Evolutionary conservation across 2,113 vertebrate species (phyloP).

Genomic region (Oryzias woworae): DNA sequence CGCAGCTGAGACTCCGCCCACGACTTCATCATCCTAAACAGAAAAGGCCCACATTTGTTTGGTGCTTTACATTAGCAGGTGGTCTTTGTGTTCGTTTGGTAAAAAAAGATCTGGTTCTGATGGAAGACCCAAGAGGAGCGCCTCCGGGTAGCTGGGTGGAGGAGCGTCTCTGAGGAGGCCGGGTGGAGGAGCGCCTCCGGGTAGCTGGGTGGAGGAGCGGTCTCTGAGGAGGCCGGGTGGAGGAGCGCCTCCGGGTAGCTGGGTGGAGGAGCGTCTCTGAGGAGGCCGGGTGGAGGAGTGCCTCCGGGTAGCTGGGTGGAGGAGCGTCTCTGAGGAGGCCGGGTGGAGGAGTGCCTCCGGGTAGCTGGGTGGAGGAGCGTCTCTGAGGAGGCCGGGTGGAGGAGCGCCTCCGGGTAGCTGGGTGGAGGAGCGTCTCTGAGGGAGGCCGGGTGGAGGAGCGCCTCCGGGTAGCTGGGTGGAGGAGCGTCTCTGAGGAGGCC

Average conservation of each 20-base stretch:
- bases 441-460: conserved; percentile 12
- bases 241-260: conserved; percentile 42
- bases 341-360: neutral
- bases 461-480: conserved; percentile 43
- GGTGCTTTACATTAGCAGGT: no score
- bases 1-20: no score
- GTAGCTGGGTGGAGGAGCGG: neutral
- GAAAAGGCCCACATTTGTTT: no score
- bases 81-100: neutral
- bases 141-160: conserved; percentile 42
- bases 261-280: conserved; percentile 24
- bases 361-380: conserved; percentile 28
- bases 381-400: conserved; percentile 39
- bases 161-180: conserved; percentile 6
- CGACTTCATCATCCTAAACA: no score
- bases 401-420: conserved; percentile 7
- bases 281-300: neutral
- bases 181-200: conserved; percentile 24
- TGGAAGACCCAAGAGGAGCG: conserved; percentile 16
- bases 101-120: neutral
- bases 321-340: no score
- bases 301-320: neutral
- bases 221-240: conserved; percentile 22
- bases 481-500: conserved; percentile 61
- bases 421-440: conserved; percentile 61